Base-by-base conservation (phyloP, 1,140 invertebrate species). In the Carposina sasakii region DNA sequence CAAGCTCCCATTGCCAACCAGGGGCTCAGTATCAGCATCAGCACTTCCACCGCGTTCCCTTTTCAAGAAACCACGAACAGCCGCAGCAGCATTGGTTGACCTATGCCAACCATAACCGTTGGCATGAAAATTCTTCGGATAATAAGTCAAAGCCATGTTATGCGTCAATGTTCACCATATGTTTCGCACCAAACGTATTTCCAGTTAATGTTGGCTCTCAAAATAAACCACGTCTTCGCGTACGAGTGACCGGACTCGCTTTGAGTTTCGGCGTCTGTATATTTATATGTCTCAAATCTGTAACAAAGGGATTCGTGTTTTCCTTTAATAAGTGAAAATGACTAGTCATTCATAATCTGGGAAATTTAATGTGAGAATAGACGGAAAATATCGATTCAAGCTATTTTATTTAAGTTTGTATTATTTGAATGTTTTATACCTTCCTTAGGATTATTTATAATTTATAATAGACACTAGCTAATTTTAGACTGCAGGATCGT, bases 101-200 rank as follows among this genome's bases (percentile, higher is more conserved):
- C 76, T 55, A 49, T 83, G 79, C 79, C 79, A 83, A 15, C 79
- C 79, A 73, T 74, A 83, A 2, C 79, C 79, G 24, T 81, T 79
- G 30, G 79, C 76, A 24, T 63, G 71, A 31, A 81, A 81, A 48
- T 83, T 83, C 52, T 79, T 83, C 54, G 79, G 79, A 42, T 81
- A 82, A 31, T 76, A 76, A 34, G 44, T 71, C 9, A 75, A 22
- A 17, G 54, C 37, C 36, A 53, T 56, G 22, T 39, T 47, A 2
- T 8, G 15, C 28, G 28, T 30, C 13, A 31, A 47, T 37, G 17
- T 47, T 26, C 15, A 36, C 21, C 21, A 19, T 13, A 16, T 36
- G n/a, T n/a, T n/a, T n/a, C n/a, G n/a, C 16, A 26, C 6, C 19
- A 26, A 19, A 4, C 20, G 22, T 16, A 24, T 17, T 17, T 16